Percentiles rank a stretch among this genome's conserved stretches.
Conservation (phyloP, 2,888 invertebrate species). For the Polia nebulosa region DNA sequence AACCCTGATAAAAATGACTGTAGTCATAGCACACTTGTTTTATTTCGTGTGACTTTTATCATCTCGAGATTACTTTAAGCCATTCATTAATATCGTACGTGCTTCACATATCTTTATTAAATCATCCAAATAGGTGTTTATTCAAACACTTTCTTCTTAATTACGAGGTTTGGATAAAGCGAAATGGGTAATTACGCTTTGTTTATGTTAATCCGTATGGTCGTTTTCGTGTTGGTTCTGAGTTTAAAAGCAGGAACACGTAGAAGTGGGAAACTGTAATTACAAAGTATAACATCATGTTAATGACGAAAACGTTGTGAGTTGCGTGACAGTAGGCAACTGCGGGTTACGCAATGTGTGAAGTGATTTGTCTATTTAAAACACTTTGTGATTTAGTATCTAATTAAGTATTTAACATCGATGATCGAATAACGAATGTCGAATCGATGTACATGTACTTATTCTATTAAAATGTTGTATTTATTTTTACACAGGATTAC, state of each 20-base stretch:
- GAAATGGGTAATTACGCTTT: constrained; percentile 33
- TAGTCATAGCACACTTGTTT: no score
- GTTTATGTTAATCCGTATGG: constrained; percentile 29
- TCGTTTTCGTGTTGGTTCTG: constrained; percentile 40
- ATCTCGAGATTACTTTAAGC: no score
- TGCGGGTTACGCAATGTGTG: not conserved
- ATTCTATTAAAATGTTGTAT: no score
- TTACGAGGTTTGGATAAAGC: constrained; percentile 21
- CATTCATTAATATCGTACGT: not conserved
- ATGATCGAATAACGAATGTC: no score
- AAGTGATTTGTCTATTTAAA: not conserved
- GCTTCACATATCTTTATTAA: not conserved
- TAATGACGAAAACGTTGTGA: constrained; percentile 39
- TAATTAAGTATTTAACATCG: no score
- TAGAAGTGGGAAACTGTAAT: constrained; percentile 58
- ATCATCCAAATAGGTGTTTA: constrained; percentile 8
- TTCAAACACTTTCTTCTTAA: constrained; percentile 14
- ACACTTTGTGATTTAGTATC: not conserved
- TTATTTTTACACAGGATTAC: no score
- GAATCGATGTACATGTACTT: no score
- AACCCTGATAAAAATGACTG: no score
- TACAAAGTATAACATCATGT: constrained; percentile 60
- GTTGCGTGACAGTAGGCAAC: constrained; percentile 15
- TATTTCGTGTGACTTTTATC: no score
- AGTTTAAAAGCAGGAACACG: constrained; percentile 59